Evolutionary conservation across 2,797 vertebrate species (phyloP).

Genomic region (Gobionotothen gibberifrons): DNA sequence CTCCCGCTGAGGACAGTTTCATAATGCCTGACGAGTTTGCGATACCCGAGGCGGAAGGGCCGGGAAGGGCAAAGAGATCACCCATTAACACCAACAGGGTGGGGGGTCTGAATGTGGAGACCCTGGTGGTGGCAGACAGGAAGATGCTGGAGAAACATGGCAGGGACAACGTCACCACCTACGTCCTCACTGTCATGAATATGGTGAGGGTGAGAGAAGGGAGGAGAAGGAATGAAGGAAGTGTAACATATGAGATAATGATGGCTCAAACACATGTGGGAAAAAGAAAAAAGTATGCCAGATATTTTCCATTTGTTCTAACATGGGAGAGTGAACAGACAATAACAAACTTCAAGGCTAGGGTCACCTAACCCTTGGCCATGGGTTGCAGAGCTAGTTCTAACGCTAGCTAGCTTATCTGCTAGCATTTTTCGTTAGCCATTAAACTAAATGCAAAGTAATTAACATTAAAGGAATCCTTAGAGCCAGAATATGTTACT

Average conservation of each 20-base stretch:
- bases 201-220: conserved; percentile 86
- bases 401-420: not conserved
- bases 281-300: not conserved
- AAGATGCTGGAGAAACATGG: conserved; percentile 98
- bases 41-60: conserved; percentile 51
- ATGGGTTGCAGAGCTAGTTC: not conserved
- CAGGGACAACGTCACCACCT: conserved; percentile 94
- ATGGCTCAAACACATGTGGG: not conserved
- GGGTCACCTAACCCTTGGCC: not conserved
- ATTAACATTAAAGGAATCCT: not conserved
- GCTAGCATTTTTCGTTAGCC: not conserved
- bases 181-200: conserved; percentile 98
- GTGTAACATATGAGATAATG: not conserved
- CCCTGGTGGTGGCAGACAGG: conserved; percentile 96
- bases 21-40: conserved; percentile 89
- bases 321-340: not conserved
- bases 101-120: conserved; percentile 93
- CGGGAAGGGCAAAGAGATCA: conserved; percentile 88
- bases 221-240: conserved; percentile 4
- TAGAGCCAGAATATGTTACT: too few relatives aligned
- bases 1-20: conserved; percentile 86
- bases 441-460: not conserved
- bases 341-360: not conserved
- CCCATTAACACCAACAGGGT: conserved; percentile 88
- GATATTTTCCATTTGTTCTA: not conserved